phyloP scores from a whole-genome alignment of 2,113 vertebrate species.

The Takifugu bimaculatus region DNA sequence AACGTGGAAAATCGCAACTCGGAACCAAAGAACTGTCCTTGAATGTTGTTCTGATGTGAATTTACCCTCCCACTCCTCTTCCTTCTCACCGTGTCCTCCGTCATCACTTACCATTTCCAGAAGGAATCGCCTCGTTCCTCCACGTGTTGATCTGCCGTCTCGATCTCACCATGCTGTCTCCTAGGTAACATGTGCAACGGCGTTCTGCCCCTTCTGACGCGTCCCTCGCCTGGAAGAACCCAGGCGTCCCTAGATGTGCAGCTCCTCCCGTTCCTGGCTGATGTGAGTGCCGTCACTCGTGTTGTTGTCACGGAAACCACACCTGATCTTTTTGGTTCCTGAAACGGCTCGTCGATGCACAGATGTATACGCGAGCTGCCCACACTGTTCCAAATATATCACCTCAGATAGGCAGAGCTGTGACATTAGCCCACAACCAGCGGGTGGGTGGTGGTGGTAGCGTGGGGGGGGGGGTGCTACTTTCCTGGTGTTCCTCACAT shows the following conservation, averaged over 20 bases:
- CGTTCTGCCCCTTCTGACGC: slow-evolving; percentile 34
- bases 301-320: slow-evolving; percentile 17
- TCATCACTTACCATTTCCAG: not conserved
- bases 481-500: slow-evolving; percentile 1
- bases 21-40: no score
- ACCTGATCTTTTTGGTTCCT: not conserved
- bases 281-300: slow-evolving; percentile 57
- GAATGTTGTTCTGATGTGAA: no score
- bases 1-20: not conserved
- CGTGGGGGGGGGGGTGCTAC: slow-evolving; percentile 25
- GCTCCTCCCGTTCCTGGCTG: slow-evolving; percentile 49
- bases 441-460: not conserved
- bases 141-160: slow-evolving; percentile 29
- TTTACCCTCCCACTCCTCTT: not conserved
- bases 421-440: slow-evolving; percentile 58
- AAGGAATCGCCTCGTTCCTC: not conserved
- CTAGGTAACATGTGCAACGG: slow-evolving; percentile 61
- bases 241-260: slow-evolving; percentile 42
- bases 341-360: slow-evolving; percentile 26
- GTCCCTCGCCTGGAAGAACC: slow-evolving; percentile 45
- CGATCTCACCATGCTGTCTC: slow-evolving; percentile 21
- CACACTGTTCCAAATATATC: slow-evolving; percentile 64
- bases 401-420: slow-evolving; percentile 44
- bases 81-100: not conserved
- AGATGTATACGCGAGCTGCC: slow-evolving; percentile 46